These are phyloP conservation scores for Baryphthengus martii DNA, from an alignment of 2,113 vertebrate genomes.

Conservation along the genomic window DNA sequence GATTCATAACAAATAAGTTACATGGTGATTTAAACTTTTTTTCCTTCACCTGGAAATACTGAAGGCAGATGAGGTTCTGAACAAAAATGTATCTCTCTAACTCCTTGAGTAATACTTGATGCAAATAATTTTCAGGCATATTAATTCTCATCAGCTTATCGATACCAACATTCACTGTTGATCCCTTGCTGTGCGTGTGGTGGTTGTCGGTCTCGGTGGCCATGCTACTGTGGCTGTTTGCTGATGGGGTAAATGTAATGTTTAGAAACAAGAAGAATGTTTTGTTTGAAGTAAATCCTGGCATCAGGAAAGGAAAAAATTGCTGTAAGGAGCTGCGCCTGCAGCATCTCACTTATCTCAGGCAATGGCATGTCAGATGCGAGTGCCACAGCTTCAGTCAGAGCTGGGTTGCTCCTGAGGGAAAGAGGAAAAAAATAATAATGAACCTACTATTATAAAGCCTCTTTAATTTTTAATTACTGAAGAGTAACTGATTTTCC, in stretches of 20 bases:
- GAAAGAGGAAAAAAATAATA: not conserved
- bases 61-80: not conserved
- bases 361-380: not conserved
- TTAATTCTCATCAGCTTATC: not conserved
- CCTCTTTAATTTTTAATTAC: not conserved
- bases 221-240: not conserved
- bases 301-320: not conserved
- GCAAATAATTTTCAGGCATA: not conserved
- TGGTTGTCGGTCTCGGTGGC: not conserved
- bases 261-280: not conserved
- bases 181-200: fast-evolving
- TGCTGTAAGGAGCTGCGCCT: no score
- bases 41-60: not conserved
- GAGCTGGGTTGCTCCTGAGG: not conserved
- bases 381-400: not conserved
- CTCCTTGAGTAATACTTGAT: not conserved
- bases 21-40: not conserved
- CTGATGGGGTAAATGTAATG: not conserved
- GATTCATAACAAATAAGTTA: not conserved
- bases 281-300: not conserved
- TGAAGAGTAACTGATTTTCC: not conserved
- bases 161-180: not conserved
- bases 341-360: not conserved
- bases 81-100: not conserved
- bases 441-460: not conserved